Base-by-base conservation (phyloP, 2,113 vertebrate species). In the Heloderma charlesbogerti region DNA sequence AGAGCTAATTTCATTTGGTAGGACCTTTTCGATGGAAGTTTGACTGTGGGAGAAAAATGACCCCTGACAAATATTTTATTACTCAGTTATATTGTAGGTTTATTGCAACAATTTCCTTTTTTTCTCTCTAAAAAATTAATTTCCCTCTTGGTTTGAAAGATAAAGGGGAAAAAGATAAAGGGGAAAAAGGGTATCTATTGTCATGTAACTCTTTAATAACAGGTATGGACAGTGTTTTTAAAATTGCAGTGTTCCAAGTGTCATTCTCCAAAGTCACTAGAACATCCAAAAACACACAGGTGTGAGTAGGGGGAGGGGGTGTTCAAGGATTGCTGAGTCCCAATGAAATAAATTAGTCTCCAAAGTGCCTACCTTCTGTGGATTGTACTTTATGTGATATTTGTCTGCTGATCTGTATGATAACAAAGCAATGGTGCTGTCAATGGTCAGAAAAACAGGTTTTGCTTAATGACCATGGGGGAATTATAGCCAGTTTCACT, bases 391-490 rank as follows among this genome's bases (percentile, higher is more conserved):
- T 84, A 66, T 43, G 51, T 25, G 29, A 40, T 37, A 22, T 1
- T 34, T 78, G 57, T 88, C 29, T 88, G 78, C 74, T 37, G 45
- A 37, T 57, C 8, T 54, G 27, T 25, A 48, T 67, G 20, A 67
- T 12, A 69, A 45, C 18, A 71, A 72, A 6, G 51, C 88, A 84
- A 69, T 18, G 31, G 43, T 0, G 0, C 54, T 29, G 10, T 90
- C 63, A 85, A 88, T 84, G 43, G 88, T 92, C 48, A 88, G 71
- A 69, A 75, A 29, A 51, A 40, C 0, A 0, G 43, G 18, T 75
- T 89, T 91, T 94, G 34, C 87, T 88, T 75, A 86, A 54, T 45
- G 84, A 40, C 9, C 29, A 45, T 81, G 74, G 91, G 92, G 93
- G 92, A 94, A 75, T 93, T 29, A n/a, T 94, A 63, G 40, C 29